Evolutionary conservation across 2,113 vertebrate species (phyloP), one percentile per base, ranked within the genome.

Genomic region (Delphinapterus leucas): DNA sequence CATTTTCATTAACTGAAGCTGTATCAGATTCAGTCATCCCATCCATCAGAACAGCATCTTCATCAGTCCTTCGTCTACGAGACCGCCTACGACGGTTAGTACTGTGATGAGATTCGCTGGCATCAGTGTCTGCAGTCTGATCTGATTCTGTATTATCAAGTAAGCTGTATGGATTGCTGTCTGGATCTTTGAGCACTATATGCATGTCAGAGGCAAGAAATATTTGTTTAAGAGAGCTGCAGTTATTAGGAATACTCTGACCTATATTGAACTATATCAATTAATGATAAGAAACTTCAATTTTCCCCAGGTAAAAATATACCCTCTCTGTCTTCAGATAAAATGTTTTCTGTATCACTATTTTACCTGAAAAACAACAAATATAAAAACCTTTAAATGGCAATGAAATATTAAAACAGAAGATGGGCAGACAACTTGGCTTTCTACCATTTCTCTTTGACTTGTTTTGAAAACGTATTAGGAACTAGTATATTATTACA

Each of bases 11-110:
- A 98, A 99, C 98, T 68, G 99, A 99, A 81, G 99, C 98, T 74
- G 99, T 99, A 98, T 99, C 99, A 33, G 99, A 99, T 98, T 99
- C 99, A 97, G 99, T 99, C 99, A 99, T 99, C 92, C 99, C 99
- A 92, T 99, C 99, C 96, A 99, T 99, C 74, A 99, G 98, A 5
- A 99, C 99, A 97, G 99, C 98, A 90, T 99, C 99, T 97, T 99
- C 99, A 41, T 99, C 99, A 7, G 99, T 99, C 97, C 99, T 99
- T 97, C 99, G 99, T 96, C 99, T 99, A 68, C 99, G 99, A 20
- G 99, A 99, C 97, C 99, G 99, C 91, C 99, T 98, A 93, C 99
- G 99, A 33, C 99, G 99, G 98, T 99, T 99, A 84, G 99, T 98
- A 91, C 99, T 99, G 98, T 99, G 97, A 98, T 99, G 99, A 91